phyloP scores from a whole-genome alignment of 2,797 vertebrate species.

The Podargus strigoides region DNA sequence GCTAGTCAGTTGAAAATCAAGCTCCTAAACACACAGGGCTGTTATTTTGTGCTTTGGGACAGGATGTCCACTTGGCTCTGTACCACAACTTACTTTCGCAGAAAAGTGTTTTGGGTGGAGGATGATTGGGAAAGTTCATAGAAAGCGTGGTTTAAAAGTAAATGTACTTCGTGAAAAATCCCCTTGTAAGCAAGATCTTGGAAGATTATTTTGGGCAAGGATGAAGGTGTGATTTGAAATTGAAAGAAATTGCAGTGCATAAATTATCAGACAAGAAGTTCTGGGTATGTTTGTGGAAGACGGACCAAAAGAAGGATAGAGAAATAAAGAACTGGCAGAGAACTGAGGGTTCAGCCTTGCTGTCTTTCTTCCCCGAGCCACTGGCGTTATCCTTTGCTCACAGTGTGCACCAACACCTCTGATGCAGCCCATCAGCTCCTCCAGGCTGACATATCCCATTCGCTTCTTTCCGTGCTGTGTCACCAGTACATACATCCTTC shows the following conservation, averaged over 20 bases:
- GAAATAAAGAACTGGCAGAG: not conserved
- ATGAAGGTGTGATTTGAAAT: conserved; percentile 56
- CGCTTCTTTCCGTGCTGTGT: not conserved
- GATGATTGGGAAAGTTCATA: not conserved
- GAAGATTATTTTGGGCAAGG: conserved; percentile 50
- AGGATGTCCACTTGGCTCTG: conserved; percentile 27
- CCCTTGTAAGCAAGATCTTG: conserved; percentile 36
- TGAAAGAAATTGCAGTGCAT: conserved; percentile 52
- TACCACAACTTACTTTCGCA: not conserved
- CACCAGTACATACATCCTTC: not conserved
- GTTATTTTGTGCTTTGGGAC: not conserved
- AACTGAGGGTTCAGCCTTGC: not conserved
- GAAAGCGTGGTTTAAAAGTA: not conserved
- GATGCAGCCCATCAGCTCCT: not conserved
- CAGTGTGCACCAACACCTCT: not conserved
- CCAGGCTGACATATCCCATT: not conserved
- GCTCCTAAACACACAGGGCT: not conserved
- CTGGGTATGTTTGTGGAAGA: conserved; percentile 34
- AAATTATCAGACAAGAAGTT: conserved; percentile 48
- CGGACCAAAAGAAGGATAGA: not conserved
- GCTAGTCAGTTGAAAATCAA: not conserved
- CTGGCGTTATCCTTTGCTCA: not conserved
- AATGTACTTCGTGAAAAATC: conserved; percentile 30
- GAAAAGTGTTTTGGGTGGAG: not conserved
- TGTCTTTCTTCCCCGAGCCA: not conserved